Conservation (phyloP, 2,888 invertebrate species). For the Synergus laeviventris region DNA sequence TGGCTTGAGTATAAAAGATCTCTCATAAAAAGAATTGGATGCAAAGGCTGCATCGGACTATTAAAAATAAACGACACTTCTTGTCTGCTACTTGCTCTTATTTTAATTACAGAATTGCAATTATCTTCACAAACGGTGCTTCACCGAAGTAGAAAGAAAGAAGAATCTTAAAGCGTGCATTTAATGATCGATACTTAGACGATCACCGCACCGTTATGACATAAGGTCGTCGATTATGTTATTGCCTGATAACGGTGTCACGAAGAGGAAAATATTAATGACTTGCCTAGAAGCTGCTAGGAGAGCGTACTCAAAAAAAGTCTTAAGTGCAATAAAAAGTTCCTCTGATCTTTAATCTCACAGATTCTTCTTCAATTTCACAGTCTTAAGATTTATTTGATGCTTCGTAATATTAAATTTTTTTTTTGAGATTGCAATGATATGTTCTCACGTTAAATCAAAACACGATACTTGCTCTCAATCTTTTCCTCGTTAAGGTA, state of each 20-base stretch:
- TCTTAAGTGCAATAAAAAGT: background rate
- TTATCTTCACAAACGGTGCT: background rate
- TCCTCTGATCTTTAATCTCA: background rate
- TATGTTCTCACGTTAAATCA: background rate
- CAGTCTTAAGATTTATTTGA: background rate
- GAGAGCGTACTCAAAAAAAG: background rate
- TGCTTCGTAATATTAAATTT: background rate
- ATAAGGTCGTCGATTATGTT: conserved; percentile 22
- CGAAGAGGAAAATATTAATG: conserved; percentile 11
- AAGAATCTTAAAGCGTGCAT: background rate
- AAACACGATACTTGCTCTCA: background rate
- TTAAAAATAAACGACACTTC: background rate
- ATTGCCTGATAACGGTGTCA: conserved; percentile 5
- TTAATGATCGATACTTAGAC: conserved; percentile 16
- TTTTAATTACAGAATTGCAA: background rate
- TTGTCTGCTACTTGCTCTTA: background rate
- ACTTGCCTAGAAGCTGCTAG: background rate
- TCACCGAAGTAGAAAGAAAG: background rate
- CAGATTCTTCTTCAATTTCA: background rate
- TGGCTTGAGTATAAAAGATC: background rate
- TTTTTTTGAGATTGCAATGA: background rate
- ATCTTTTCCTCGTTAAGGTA: background rate
- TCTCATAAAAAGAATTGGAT: background rate
- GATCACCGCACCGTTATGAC: conserved; percentile 29
- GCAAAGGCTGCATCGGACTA: background rate